These are phyloP conservation scores for Planiliza haematocheilus DNA, from an alignment of 2,113 vertebrate species.

Conservation along the genomic window DNA sequence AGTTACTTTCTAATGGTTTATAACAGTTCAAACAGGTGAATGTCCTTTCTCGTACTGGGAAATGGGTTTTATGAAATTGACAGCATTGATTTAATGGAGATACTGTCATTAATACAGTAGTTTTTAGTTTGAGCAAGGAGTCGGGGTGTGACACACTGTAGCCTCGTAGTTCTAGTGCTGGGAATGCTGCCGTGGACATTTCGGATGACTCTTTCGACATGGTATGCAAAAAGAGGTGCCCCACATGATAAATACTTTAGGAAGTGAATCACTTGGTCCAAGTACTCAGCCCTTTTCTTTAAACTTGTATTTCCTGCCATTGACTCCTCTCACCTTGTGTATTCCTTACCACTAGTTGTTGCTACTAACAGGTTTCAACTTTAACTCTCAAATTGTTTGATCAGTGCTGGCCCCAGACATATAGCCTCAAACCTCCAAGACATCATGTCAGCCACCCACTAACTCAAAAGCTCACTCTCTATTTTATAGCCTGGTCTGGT, in stretches of 20 bases:
- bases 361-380: background rate
- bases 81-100: background rate
- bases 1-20: no score
- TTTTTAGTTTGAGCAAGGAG: no score
- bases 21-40: no score
- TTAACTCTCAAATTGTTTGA: conserved; percentile 6
- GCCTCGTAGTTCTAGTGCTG: background rate
- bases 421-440: conserved; percentile 2
- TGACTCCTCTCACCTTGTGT: conserved; percentile 2
- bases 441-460: conserved; percentile 13
- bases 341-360: conserved; percentile 8
- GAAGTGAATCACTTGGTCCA: conserved; percentile 66
- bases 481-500: conserved; percentile 56
- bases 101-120: conserved; percentile 1
- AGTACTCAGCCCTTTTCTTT: background rate
- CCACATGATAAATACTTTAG: conserved; percentile 24
- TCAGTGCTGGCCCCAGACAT: background rate
- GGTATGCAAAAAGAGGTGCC: conserved; percentile 22
- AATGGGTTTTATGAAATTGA: background rate
- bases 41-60: no score
- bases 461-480: conserved; percentile 10
- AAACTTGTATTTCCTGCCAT: conserved; percentile 11
- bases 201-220: conserved; percentile 54
- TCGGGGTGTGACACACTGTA: no score
- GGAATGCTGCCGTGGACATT: conserved; percentile 29